phyloP scores from a whole-genome alignment of 2,888 invertebrate species.

The Deilephila porcellus region DNA sequence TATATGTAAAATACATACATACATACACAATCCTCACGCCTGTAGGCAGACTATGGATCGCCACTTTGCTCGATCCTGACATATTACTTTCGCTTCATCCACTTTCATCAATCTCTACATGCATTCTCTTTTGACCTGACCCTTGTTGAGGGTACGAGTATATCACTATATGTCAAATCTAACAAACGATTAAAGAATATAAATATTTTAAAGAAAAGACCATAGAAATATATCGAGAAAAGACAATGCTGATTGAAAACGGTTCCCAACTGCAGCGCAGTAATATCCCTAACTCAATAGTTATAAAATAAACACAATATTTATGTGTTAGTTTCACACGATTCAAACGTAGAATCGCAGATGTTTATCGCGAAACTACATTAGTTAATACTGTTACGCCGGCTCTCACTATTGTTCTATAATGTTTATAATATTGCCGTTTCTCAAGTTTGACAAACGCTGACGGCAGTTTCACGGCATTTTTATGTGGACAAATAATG shows the following conservation, averaged over 20 bases:
- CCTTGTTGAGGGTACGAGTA: too few species aligned
- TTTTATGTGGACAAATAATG: constrained; percentile 1
- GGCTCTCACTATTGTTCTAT: constrained; percentile 20
- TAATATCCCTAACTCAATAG: not conserved
- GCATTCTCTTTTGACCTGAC: too few species aligned
- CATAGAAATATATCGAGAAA: not conserved
- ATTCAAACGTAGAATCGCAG: not conserved
- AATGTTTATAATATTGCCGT: not conserved
- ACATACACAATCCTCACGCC: too few species aligned
- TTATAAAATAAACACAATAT: constrained; percentile 21
- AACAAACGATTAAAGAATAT: too few species aligned
- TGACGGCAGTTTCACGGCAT: not conserved
- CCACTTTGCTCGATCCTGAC: too few species aligned
- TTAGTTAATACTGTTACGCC: constrained; percentile 20
- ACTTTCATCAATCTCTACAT: too few species aligned
- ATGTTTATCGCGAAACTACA: constrained; percentile 23
- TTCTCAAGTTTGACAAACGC: constrained; percentile 18
- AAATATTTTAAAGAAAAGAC: too few species aligned
- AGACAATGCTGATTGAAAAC: not conserved
- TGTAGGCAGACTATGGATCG: too few species aligned
- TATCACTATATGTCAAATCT: too few species aligned
- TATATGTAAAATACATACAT: too few species aligned
- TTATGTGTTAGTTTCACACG: constrained; percentile 6
- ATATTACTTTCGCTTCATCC: too few species aligned
- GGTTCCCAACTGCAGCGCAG: not conserved